Conservation (phyloP, 2,797 vertebrate genomes). For the Pampus argenteus region DNA sequence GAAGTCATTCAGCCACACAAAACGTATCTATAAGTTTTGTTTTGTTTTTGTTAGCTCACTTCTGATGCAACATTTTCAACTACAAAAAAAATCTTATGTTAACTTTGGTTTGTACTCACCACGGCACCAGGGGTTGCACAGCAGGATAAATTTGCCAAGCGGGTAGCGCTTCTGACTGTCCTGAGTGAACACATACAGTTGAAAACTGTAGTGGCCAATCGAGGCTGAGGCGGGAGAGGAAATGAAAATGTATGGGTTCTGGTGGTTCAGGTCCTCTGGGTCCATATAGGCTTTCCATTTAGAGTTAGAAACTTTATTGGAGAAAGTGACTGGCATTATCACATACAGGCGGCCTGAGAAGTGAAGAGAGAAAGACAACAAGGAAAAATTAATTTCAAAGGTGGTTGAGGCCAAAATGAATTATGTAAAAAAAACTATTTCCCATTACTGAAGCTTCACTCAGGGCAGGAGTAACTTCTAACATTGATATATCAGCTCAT, state of each 20-base stretch:
- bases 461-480: no score
- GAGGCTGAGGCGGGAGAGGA: conserved; percentile 68
- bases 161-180: background rate
- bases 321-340: conserved; percentile 66
- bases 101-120: conserved; percentile 63
- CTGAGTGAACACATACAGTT: conserved; percentile 51
- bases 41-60: background rate
- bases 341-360: conserved; percentile 67
- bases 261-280: conserved; percentile 14
- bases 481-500: no score
- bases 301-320: conserved; percentile 13
- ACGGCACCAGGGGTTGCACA: conserved; percentile 85
- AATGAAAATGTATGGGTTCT: conserved; percentile 68
- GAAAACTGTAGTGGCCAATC: conserved; percentile 77
- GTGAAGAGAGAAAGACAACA: background rate
- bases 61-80: background rate
- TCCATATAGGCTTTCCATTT: conserved; percentile 75
- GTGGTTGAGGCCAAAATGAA: background rate
- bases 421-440: no score
- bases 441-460: no score
- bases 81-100: background rate
- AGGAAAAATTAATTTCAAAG: background rate
- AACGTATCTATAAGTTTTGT: background rate
- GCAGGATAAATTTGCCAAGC: conserved; percentile 70
- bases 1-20: background rate